Evolutionary conservation across 2,797 vertebrate genomes (phyloP).

Genomic region (Amblyraja radiata): DNA sequence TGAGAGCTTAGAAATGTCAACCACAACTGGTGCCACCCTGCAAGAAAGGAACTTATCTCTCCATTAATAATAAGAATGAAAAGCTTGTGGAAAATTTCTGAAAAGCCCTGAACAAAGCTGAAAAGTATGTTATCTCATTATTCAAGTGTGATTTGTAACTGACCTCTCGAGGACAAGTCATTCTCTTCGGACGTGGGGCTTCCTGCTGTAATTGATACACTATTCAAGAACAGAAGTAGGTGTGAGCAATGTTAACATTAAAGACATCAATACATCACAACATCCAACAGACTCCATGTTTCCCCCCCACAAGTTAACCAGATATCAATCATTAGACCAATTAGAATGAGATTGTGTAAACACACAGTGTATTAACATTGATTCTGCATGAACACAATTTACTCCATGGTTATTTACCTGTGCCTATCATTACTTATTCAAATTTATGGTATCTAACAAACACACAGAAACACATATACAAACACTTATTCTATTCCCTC

Average conservation of each 20-base stretch:
- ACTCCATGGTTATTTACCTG: not conserved
- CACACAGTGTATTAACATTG: not conserved
- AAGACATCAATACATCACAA: not conserved
- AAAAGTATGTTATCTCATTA: not conserved
- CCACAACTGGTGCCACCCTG: not conserved
- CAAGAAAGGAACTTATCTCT: not conserved
- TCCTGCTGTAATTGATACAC: conserved; percentile 98
- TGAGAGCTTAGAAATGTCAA: not conserved
- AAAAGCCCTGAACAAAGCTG: not conserved
- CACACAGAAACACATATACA: not conserved
- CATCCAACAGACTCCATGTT: not conserved
- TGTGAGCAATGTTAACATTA: conserved; percentile 3
- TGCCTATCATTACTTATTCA: not conserved
- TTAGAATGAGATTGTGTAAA: not conserved
- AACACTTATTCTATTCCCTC: not conserved
- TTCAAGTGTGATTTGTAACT: conserved; percentile 49
- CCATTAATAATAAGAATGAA: not conserved
- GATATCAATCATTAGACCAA: not conserved
- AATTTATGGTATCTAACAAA: too few species aligned
- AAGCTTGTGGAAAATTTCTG: not conserved
- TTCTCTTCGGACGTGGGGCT: conserved; percentile 89
- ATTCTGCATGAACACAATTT: not conserved
- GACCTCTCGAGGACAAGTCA: conserved; percentile 88
- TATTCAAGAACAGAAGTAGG: conserved; percentile 56
- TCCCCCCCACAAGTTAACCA: not conserved